Conservation (phyloP, 2,113 vertebrate genomes). For the Hoplias malabaricus region DNA sequence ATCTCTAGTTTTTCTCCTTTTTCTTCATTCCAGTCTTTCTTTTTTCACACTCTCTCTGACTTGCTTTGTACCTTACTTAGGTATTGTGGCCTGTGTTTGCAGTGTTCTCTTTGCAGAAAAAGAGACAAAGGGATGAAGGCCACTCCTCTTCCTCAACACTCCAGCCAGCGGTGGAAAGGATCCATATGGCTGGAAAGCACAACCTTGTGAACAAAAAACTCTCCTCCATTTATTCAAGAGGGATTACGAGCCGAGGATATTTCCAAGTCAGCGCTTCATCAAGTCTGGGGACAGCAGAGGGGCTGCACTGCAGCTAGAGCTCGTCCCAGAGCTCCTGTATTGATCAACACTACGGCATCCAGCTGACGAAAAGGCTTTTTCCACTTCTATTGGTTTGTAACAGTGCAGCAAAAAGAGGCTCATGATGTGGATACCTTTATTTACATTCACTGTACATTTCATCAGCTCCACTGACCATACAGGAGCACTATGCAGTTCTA, state of each 20-base stretch:
- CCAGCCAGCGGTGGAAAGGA: constrained; percentile 23
- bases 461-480: no score
- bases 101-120: background rate
- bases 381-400: background rate
- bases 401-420: no score
- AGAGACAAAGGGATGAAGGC: no score
- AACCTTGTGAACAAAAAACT: constrained; percentile 23
- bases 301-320: background rate
- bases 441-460: no score
- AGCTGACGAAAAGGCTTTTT: background rate
- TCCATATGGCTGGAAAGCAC: constrained; percentile 4
- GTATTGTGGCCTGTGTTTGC: background rate
- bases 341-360: background rate
- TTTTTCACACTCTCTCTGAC: background rate
- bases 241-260: constrained; percentile 32
- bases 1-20: no score
- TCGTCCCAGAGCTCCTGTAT: background rate
- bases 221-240: constrained; percentile 29
- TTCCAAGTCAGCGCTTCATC: background rate
- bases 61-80: no score
- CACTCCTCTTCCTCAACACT: constrained; percentile 16
- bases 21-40: background rate
- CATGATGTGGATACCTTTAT: no score
- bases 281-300: background rate
- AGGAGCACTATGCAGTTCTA: no score